Evolutionary conservation across 1,140 invertebrate species (phyloP).

Genomic region (Scylla paramamosain): DNA sequence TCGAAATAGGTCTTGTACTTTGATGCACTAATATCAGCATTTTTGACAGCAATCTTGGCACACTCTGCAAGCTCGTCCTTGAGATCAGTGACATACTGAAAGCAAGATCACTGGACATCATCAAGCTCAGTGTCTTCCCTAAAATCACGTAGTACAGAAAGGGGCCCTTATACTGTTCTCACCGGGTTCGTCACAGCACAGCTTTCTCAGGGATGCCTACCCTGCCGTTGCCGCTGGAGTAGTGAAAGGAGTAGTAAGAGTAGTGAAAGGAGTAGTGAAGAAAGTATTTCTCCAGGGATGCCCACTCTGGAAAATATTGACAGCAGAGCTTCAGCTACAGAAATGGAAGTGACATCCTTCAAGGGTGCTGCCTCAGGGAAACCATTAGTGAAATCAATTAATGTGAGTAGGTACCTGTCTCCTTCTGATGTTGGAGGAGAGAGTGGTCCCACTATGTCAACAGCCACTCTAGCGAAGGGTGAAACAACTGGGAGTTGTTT

Average conservation of each 20-base stretch:
- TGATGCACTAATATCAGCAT: neutral
- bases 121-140: neutral
- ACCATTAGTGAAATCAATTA: slow-evolving; percentile 31
- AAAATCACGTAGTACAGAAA: neutral
- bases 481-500: neutral
- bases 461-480: slow-evolving; percentile 4
- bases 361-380: slow-evolving; percentile 44
- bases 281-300: neutral
- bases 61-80: neutral
- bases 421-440: slow-evolving; percentile 11
- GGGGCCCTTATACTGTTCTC: slow-evolving; percentile 10
- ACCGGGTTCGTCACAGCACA: neutral
- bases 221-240: slow-evolving; percentile 31
- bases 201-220: neutral
- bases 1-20: slow-evolving; percentile 48
- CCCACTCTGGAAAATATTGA: neutral
- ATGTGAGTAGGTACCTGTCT: slow-evolving; percentile 26
- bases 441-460: slow-evolving; percentile 24
- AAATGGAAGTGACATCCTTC: slow-evolving; percentile 2
- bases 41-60: slow-evolving; percentile 25
- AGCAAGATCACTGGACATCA: neutral
- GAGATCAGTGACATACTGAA: slow-evolving; percentile 37
- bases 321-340: slow-evolving; percentile 30
- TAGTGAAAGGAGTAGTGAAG: neutral
- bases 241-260: neutral